These are phyloP conservation scores for Genyomyrus donnyi DNA, from an alignment of 2,113 vertebrate species.

Conservation along the genomic window DNA sequence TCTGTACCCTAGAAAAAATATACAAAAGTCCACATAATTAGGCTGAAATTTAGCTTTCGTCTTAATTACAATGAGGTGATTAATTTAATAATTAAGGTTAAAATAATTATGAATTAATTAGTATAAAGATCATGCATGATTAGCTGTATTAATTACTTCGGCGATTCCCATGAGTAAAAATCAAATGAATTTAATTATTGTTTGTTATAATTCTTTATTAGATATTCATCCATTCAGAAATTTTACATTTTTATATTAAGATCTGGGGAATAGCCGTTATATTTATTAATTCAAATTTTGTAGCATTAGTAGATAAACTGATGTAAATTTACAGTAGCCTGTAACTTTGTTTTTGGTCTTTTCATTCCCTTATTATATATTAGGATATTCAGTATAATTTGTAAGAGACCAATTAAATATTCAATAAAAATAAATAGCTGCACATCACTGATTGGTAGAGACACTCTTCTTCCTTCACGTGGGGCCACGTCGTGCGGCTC, in stretches of 20 bases:
- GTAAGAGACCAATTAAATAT: neutral
- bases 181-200: conserved; percentile 13
- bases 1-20: neutral
- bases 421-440: neutral
- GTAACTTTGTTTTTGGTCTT: neutral
- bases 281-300: neutral
- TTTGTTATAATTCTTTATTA: conserved; percentile 7
- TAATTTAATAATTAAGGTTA: conserved; percentile 15
- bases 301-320: neutral
- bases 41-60: neutral
- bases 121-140: conserved; percentile 5
- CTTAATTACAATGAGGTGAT: conserved; percentile 15
- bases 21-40: neutral
- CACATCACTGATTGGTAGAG: neutral
- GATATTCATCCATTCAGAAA: neutral
- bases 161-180: neutral
- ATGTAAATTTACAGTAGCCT: neutral
- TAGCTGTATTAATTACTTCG: conserved; percentile 8
- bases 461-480: neutral
- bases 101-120: conserved; percentile 9
- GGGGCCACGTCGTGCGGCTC: no score
- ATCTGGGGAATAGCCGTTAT: neutral
- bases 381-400: neutral
- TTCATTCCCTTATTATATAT: neutral
- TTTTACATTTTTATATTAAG: neutral